Evolutionary conservation across 2,888 invertebrate species (phyloP).

Genomic region (Zootermopsis nevadensis): DNA sequence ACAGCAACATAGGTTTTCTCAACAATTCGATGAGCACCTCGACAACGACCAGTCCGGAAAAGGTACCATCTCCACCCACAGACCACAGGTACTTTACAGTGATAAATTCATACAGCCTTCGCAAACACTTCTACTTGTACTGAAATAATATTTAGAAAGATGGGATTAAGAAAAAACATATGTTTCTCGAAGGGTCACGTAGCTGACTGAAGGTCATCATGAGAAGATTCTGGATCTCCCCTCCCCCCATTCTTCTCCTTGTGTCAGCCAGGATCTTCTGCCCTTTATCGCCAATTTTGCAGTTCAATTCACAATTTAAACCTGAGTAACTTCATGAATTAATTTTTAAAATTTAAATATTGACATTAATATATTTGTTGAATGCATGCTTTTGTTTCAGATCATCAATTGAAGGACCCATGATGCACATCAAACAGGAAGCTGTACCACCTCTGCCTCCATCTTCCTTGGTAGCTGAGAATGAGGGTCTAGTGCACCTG

Average conservation of each 20-base stretch:
- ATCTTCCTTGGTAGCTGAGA: conserved; percentile 38
- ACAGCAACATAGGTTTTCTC: conserved; percentile 67
- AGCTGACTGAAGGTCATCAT: no score
- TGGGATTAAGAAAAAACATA: no score
- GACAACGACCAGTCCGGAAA: conserved; percentile 64
- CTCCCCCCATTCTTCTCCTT: no score
- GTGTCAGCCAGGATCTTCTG: no score
- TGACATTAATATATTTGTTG: neutral
- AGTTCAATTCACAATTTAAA: no score
- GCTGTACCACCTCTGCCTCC: conserved; percentile 27
- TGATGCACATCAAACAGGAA: conserved; percentile 54
- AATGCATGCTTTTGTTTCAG: conserved; percentile 41
- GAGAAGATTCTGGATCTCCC: no score
- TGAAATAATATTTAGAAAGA: no score
- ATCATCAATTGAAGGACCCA: conserved; percentile 50
- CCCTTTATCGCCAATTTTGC: no score
- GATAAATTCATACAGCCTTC: neutral
- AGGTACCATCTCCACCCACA: conserved; percentile 56
- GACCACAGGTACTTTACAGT: conserved; percentile 52
- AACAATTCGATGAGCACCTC: conserved; percentile 64
- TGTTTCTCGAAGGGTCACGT: no score
- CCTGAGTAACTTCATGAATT: no score
- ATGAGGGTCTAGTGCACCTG: conserved; percentile 52
- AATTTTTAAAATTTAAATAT: no score
- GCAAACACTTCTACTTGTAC: no score